Base-by-base conservation (phyloP, 2,113 vertebrate species). In the Callithrix jacchus region DNA sequence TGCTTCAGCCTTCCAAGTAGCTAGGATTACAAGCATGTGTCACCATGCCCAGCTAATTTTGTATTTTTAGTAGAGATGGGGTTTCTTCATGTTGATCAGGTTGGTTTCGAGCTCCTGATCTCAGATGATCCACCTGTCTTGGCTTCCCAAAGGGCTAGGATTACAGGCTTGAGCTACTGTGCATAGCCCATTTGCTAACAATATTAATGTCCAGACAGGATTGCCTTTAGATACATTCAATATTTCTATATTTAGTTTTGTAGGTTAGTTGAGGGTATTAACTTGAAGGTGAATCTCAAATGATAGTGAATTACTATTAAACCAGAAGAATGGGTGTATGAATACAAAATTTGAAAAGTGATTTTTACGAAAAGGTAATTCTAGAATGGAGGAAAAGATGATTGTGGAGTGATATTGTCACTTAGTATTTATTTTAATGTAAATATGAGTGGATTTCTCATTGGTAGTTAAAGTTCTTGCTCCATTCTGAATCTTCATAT, bases 401-500 rank as follows among this genome's bases (percentile, higher is more conserved):
- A 71, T 94, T 68, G 8, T 74, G 56, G 42, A 91, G 21, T 49
- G 8, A 12, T 52, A 56, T 83, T 83, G n/a, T 94, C 76, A 91
- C 35, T 87, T 87, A 49, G 45, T 71, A 77, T 92, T 92, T 74
- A 68, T 56, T 77, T 92, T 83, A 83, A 76, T 42, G n/a, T 74
- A 80, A 94, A 68, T 52, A 64, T 56, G 17, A 74, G 58, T 89
- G 49, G 42, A 88, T 88, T 95, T 92, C 17, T 64, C 30, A 18
- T 73, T 83, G 21, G 1, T 84, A 84, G 42, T 40, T 87, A 76
- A 79, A 90, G 40, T 93, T 91, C 21, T 82, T 95, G 14, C 25
- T 23, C 73, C 27, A 42, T 77, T 93, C 45, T 58, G 64, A 80
- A 85, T 95, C n/a, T 88, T 96, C 23, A 23, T 66, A 7, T 92